Base-by-base conservation (phyloP, 2,113 vertebrate species). In the Rhinolophus ferrumequinum region DNA sequence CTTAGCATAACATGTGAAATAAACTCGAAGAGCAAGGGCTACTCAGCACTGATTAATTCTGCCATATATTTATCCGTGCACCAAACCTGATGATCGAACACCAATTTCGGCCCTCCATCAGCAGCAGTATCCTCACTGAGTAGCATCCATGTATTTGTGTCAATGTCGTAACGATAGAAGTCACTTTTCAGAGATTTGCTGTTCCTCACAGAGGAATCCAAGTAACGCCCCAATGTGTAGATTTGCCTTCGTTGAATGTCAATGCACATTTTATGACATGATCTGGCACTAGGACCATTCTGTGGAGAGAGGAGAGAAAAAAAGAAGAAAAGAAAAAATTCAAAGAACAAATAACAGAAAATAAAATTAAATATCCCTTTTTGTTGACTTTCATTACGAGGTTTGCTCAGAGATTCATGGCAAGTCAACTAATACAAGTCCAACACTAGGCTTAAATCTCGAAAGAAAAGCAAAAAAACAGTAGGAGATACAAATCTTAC, bases 251-350 rank as follows among this genome's bases (percentile, higher is more conserved):
- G 97, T 4, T 99, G 99, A 30, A 99, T 99, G 98, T 99, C 99
- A 47, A 99, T 99, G 98, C 99, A 99, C 99, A 99, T 99, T 98
- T 99, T 99, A 98, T 99, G 99, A 97, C 99, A 99, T 1, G 99
- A 99, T 26, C 99, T 99, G 56, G 99, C 99, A n/a, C 99, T 99
- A 0, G 99, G 99, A 6, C 99, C 99, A 33, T 98, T 99, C 99
- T 99, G 96, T 44, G 38, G 66, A 92, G 16, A 9, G 47, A 11
- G 47, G 47, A 11, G 47, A 30, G 67, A 73, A 44, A 38, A 88
- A 79, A 0, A 1, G 67, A 0, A 38, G 44, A 10, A 38, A 54
- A 62, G 33, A 50, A 79, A 90, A 62, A 77, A 75, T 4, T 56
- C 56, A 66, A 88, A 95, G 52, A 96, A 56, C 47, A 89, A 90